Percentiles rank a stretch among this genome's conserved stretches.
phyloP scores from a whole-genome alignment of 2,113 vertebrate genomes.

The Lamprotornis superbus region DNA sequence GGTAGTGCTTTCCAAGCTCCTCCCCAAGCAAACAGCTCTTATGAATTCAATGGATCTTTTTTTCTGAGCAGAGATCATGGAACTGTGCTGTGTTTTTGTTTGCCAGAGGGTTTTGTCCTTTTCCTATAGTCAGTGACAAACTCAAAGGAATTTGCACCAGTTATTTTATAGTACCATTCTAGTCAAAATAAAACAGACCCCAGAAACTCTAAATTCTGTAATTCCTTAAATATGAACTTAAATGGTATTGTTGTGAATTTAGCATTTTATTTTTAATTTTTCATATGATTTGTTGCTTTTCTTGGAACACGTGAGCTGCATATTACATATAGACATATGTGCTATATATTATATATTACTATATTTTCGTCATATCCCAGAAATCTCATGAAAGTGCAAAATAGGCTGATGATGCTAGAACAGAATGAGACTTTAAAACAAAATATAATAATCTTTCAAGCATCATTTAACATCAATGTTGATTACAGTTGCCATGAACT shows the following conservation, averaged over 20 bases:
- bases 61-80: background rate
- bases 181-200: background rate
- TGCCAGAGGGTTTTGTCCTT: background rate
- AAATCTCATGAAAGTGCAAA: background rate
- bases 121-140: background rate
- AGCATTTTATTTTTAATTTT: background rate
- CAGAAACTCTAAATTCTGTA: background rate
- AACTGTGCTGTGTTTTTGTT: background rate
- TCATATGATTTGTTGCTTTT: background rate
- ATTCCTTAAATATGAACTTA: background rate
- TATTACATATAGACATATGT: background rate
- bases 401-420: background rate
- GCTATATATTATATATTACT: background rate
- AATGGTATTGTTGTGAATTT: background rate
- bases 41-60: background rate
- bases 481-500: background rate
- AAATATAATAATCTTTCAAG: slow-evolving; percentile 16
- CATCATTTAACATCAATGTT: slow-evolving; percentile 2
- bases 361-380: background rate
- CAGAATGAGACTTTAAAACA: background rate
- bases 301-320: background rate
- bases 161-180: background rate
- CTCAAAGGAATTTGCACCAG: background rate
- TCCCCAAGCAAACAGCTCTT: background rate
- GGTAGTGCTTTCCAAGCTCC: background rate